A percentile compares a stretch with the other conserved stretches of the same genome.
Conservation (phyloP, 2,888 invertebrate genomes). For the Odiellus spinosus region DNA sequence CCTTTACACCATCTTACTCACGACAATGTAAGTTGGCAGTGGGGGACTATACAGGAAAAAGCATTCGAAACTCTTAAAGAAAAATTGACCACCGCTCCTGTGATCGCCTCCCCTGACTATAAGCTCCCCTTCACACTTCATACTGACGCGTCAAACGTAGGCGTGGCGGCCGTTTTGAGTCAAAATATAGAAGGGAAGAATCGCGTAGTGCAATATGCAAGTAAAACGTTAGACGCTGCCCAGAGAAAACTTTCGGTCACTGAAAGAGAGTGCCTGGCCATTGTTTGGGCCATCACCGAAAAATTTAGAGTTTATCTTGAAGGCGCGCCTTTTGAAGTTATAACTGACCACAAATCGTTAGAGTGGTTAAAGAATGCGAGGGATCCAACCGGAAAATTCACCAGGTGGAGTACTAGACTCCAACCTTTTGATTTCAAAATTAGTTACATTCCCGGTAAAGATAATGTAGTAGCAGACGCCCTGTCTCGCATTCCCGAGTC, state of each 20-base stretch:
- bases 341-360: slow-evolving; percentile 34
- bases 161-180: slow-evolving; percentile 22
- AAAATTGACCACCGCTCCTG: slow-evolving; percentile 11
- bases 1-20: slow-evolving; percentile 6
- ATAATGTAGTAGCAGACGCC: slow-evolving; percentile 29
- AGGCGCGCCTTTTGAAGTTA: slow-evolving; percentile 25
- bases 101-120: slow-evolving; percentile 17
- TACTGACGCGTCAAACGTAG: slow-evolving; percentile 20
- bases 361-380: slow-evolving; percentile 32
- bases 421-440: slow-evolving; percentile 29
- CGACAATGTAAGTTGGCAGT: slow-evolving; percentile 6
- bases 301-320: slow-evolving; percentile 32
- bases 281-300: slow-evolving; percentile 27
- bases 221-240: not conserved
- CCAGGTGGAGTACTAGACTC: slow-evolving; percentile 32
- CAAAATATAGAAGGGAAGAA: slow-evolving; percentile 18
- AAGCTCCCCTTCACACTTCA: slow-evolving; percentile 16
- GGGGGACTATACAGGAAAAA: not conserved
- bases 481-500: slow-evolving; percentile 24
- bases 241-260: slow-evolving; percentile 28
- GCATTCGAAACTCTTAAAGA: slow-evolving; percentile 8
- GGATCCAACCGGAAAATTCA: slow-evolving; percentile 30
- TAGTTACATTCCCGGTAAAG: slow-evolving; percentile 28
- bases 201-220: slow-evolving; percentile 19
- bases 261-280: slow-evolving; percentile 30